phyloP scores from a whole-genome alignment of 2,113 vertebrate genomes.

The chimpanzee (Pan troglodytes) region NHGRI_mPanTro3-v2.1_pri NC_072398.2:205178001-205178500 shows the following conservation, averaged over 20 bases:
- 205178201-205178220: background rate
- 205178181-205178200: background rate
- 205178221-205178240: background rate
- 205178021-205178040: background rate
- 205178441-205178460: background rate
- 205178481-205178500: background rate
- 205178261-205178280: background rate
- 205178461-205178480: background rate
- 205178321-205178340: background rate
- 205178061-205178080: background rate
- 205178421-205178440: background rate
- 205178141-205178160: background rate
- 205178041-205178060: background rate
- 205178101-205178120: background rate
- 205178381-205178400: background rate
- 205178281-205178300: background rate
- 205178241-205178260: background rate
- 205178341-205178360: background rate
- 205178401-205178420: background rate
- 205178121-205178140: background rate
- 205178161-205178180: background rate
- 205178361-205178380: rapidly evolving
- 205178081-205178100: background rate
- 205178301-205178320: background rate
- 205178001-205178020: background rate